Base-by-base conservation (phyloP, 2,888 invertebrate species). In the Yponomeuta evonymella region DNA sequence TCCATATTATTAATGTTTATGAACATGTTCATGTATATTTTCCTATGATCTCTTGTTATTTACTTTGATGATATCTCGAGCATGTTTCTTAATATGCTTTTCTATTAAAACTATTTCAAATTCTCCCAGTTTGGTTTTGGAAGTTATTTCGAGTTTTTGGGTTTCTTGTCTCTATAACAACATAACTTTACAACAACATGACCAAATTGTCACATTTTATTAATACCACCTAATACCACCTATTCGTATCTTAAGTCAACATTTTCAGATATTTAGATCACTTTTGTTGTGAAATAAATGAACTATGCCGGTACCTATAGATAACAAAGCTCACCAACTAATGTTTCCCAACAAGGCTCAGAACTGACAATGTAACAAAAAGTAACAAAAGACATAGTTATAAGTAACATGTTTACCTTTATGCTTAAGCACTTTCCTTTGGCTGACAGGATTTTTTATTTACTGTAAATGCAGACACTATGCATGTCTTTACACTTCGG, bases 341-440 rank as follows among this genome's bases (percentile, higher is more conserved):
- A 58, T 15, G 51, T 15, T 51, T 58, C 15, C 15, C 51, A 58
- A 58, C 15, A 58, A 15, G 1, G 1, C 51, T 15, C 51, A 58
- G 12, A 15, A 30, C 29, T 64, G 29, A 67, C 29, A n/a, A 51
- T 73, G 72, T 74, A 58, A 15, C 15, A 74, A 76, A 78, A 76
- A 78, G 83, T 82, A 79, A 80, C 79, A 84, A 83, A 83, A 51
- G 51, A 83, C 85, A 87, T 86, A 84, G 85, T 76, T 86, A 85
- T 84, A 58, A 15, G 51, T 58, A 83, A 87, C 84, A 87, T 88
- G 86, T 84, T 84, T 73, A 73, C 69, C 73, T 81, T 84, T 84
- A 82, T 78, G 90, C 91, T 91, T 90, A 82, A 83, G 90, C 90
- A 90, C 90, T 88, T 90, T 90, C 88, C 86, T 89, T 89, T 90